Percentiles rank a stretch among this genome's conserved stretches.
These are phyloP conservation scores for Cottus gobio DNA, from an alignment of 2,113 vertebrate genomes.

Conservation along the genomic window DNA sequence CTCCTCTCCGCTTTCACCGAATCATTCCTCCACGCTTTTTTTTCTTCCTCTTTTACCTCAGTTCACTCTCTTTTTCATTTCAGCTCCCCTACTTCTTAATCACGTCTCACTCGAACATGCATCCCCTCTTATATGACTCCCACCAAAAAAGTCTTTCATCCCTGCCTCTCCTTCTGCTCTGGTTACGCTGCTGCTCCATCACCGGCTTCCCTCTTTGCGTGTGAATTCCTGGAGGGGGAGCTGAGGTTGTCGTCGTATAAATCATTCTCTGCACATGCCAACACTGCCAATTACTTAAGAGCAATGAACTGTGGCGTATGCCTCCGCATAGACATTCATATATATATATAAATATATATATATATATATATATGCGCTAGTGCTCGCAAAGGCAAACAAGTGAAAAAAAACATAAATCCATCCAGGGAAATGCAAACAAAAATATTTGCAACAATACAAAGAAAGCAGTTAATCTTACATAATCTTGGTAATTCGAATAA, in stretches of 20 bases:
- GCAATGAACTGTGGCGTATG: slow-evolving; percentile 43
- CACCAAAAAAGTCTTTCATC: slow-evolving; percentile 29
- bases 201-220: slow-evolving; percentile 11
- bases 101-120: slow-evolving; percentile 22
- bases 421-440: not conserved
- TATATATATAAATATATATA: not conserved
- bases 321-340: slow-evolving; percentile 2
- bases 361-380: not conserved
- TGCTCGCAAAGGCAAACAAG: not conserved
- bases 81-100: slow-evolving; percentile 36
- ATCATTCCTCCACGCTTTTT: slow-evolving; percentile 27
- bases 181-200: slow-evolving; percentile 38
- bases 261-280: slow-evolving; percentile 56
- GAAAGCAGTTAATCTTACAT: not conserved
- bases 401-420: slow-evolving; percentile 2
- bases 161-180: slow-evolving; percentile 27
- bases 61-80: slow-evolving; percentile 29
- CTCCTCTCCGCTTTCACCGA: slow-evolving; percentile 34
- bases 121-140: slow-evolving; percentile 33
- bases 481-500: not conserved
- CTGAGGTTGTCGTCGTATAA: slow-evolving; percentile 56
- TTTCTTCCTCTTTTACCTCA: slow-evolving; percentile 12
- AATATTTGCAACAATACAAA: not conserved
- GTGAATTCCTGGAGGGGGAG: slow-evolving; percentile 50
- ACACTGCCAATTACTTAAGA: slow-evolving; percentile 67